Evolutionary conservation across 2,113 vertebrate genomes (phyloP).

Genomic region (Myxocyprinus asiaticus): DNA sequence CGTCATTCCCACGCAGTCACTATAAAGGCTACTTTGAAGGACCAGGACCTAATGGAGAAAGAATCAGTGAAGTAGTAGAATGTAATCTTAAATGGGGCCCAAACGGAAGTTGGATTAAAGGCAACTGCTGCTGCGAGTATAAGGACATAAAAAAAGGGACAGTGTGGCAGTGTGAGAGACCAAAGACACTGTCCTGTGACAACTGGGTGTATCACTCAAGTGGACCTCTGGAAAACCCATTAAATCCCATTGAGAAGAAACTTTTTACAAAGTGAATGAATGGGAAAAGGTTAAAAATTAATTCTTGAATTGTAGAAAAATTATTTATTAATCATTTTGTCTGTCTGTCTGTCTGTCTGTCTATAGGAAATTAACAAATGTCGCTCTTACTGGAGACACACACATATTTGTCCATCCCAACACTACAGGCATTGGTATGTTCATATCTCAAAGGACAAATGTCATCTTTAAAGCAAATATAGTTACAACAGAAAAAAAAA

Average conservation of each 20-base stretch:
- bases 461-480: no score
- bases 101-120: not conserved
- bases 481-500: no score
- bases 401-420: no score
- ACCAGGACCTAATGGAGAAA: not conserved
- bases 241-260: not conserved
- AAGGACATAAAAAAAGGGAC: constrained; percentile 4
- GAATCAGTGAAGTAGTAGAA: not conserved
- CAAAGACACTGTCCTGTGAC: constrained; percentile 12
- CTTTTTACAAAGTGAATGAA: constrained; percentile 1
- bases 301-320: not conserved
- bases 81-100: constrained; percentile 25
- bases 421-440: no score
- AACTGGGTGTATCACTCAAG: not conserved
- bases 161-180: not conserved
- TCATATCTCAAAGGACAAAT: no score
- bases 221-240: not conserved
- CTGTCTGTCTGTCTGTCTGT: no score
- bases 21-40: constrained; percentile 9
- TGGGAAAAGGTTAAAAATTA: no score
- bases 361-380: no score
- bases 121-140: no score
- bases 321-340: no score
- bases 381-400: no score
- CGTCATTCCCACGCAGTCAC: not conserved